Evolutionary conservation across 2,797 vertebrate genomes (phyloP).

Genomic region (Characodon lateralis): DNA sequence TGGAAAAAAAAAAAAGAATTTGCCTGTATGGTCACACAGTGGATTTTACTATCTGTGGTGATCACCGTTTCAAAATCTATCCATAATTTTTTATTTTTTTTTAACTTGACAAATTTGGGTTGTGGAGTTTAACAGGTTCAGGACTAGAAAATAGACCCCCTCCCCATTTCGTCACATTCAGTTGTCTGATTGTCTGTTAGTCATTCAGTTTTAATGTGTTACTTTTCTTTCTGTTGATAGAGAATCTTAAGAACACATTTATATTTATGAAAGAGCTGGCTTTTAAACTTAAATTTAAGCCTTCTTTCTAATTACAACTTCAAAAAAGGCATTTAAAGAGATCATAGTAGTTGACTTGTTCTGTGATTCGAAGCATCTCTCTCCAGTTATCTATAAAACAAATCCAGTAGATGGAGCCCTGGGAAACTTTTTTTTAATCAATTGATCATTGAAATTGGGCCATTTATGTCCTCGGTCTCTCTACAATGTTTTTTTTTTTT

Average conservation of each 20-base stretch:
- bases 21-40: neutral
- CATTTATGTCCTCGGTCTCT: neutral
- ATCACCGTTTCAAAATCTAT: neutral
- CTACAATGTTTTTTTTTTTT: neutral
- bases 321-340: constrained; percentile 9
- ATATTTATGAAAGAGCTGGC: neutral
- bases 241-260: no score
- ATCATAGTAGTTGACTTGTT: constrained; percentile 1
- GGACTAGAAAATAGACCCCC: neutral
- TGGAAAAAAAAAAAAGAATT: neutral
- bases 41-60: neutral
- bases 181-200: neutral
- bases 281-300: neutral
- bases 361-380: constrained; percentile 11
- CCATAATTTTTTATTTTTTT: neutral
- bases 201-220: neutral
- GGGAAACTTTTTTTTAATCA: constrained; percentile 18
- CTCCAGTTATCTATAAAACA: constrained; percentile 19
- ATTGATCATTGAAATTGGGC: constrained; percentile 12
- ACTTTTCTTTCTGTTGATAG: neutral
- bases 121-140: neutral
- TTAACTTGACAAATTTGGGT: neutral
- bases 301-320: neutral
- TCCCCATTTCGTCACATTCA: neutral
- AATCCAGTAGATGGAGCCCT: constrained; percentile 68